Base-by-base conservation (phyloP, 2,113 vertebrate genomes). In the Tetrao urogallus region DNA sequence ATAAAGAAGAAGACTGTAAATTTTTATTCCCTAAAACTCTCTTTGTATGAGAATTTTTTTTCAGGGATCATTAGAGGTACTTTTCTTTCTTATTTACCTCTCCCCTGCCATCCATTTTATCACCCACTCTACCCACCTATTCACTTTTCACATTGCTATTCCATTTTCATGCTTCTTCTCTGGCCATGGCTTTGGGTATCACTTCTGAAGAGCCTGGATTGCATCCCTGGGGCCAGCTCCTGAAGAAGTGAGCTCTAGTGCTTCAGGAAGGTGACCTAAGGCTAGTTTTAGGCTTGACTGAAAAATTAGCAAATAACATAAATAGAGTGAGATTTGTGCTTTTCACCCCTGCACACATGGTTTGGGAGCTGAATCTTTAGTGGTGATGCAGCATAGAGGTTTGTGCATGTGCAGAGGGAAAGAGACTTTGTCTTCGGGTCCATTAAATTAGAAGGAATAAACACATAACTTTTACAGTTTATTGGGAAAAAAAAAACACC, bases 111-210 rank as follows among this genome's bases (percentile, higher is more conserved):
- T 54, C 13, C 69, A 73, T 96, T 95, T 94, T 92, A 91, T 82
- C 92, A 94, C 69, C 54, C 70, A 58, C 60, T 90, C 89, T 56
- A 91, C 66, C 52, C 72, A 88, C 11, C 58, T 61, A 72, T 84
- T 80, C 2, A 0, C 58, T 93, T 93, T 95, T 88, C 75, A 91
- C 56, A 76, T 92, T 82, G 47, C 16, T 90, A 69, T 94, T 95
- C 88, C 86, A 88, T 87, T 93, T 94, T 90, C 89, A 85, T 72
- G 65, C 32, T 58, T 90, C 45, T 36, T 50, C 45, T 92, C 82
- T 88, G 91, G 52, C 67, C 80, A 56, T 79, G 72, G 76, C 78
- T 92, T 90, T 80, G 77, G 80, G 72, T 95, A 38, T 92, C 88
- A 73, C 89, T 84, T 86, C 64, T 79, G 86, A 93, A 95, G 84